Conservation (phyloP, 2,113 vertebrate genomes). For the Callospermophilus lateralis region DNA sequence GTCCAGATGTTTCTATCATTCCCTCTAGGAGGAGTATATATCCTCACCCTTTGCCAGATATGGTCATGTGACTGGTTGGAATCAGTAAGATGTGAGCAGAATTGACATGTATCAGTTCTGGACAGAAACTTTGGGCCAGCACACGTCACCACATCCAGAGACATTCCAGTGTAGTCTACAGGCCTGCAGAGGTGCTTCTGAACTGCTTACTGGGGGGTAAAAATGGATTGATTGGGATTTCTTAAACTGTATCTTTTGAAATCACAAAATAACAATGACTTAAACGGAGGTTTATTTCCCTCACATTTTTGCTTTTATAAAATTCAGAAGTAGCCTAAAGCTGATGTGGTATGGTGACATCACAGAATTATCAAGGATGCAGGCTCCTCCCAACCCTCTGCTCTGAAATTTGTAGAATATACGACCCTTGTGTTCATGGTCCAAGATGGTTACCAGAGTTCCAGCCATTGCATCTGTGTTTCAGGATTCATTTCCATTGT, state of each 20-base stretch:
- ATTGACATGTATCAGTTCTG: background rate
- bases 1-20: background rate
- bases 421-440: background rate
- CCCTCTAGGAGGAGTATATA: background rate
- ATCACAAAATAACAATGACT: background rate
- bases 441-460: background rate
- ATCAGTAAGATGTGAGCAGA: background rate
- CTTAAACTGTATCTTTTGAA: background rate
- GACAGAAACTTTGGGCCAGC: background rate
- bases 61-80: background rate
- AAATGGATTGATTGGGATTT: background rate
- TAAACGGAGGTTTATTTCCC: background rate
- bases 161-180: no score
- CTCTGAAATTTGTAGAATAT: background rate
- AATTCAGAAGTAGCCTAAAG: background rate
- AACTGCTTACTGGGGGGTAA: background rate
- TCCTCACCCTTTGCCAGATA: background rate
- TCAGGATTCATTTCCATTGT: background rate
- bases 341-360: background rate
- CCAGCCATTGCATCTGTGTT: background rate
- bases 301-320: background rate
- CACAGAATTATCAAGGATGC: background rate
- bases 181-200: background rate
- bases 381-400: background rate
- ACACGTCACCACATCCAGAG: background rate